phyloP scores from a whole-genome alignment of 2,113 vertebrate genomes.

The Penelope pileata region DNA sequence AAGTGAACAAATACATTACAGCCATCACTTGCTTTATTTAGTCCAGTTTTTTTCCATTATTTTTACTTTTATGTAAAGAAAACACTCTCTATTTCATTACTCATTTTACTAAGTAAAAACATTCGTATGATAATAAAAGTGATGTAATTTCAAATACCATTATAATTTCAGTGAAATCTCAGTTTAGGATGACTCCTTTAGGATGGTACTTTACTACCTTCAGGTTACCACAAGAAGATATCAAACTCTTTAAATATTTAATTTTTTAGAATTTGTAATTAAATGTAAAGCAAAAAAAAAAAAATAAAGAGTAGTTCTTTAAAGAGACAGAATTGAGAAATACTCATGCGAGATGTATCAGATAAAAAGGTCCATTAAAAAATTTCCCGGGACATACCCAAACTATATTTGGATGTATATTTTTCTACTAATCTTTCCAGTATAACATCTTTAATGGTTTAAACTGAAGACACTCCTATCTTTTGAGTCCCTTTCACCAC shows the following conservation, averaged over 20 bases:
- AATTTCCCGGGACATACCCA: background rate
- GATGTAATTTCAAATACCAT: background rate
- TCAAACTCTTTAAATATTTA: background rate
- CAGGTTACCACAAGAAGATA: background rate
- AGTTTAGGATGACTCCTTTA: fast-evolving
- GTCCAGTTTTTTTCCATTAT: background rate
- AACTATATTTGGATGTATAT: background rate
- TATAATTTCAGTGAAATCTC: background rate
- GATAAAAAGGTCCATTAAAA: background rate
- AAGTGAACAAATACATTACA: background rate
- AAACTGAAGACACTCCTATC: background rate
- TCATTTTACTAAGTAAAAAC: background rate
- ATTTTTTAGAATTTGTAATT: background rate
- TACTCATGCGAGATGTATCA: background rate
- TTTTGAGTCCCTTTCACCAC: background rate
- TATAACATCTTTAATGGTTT: background rate
- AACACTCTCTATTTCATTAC: background rate
- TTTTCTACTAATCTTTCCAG: background rate
- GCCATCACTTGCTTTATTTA: background rate
- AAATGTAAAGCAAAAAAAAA: background rate
- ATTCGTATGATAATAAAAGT: background rate
- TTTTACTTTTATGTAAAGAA: background rate
- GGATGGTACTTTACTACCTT: background rate
- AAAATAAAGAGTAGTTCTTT: too few relatives aligned
- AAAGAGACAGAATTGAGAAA: background rate